Evolutionary conservation across 2,113 vertebrate genomes (phyloP), one percentile per base, ranked within the genome.

Genomic region (Tachuris rubrigastra): DNA sequence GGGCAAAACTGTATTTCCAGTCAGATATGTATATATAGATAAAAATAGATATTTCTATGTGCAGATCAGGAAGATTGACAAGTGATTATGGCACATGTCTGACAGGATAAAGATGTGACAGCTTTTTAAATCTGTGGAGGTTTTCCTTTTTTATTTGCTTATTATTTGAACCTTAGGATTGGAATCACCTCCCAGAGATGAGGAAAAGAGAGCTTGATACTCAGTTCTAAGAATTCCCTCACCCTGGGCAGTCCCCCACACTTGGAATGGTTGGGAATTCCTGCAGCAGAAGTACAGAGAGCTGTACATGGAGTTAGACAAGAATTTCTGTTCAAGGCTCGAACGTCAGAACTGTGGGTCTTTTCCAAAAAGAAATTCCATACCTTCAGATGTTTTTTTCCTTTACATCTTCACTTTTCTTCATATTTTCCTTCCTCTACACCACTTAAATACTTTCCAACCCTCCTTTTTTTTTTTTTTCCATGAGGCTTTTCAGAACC

Each of bases 191-290:
- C 22, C 6, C 42, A 75, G 27, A 63, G n/a, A 30, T 3, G 3
- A 72, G 10, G n/a, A 56, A 30, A 50, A 33, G 28, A 39, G 1
- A 12, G 6, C 41, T 69, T 62, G n/a, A 55, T 55, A 23, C 28
- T 33, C 49, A 37, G 0, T 33, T 78, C 24, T 28, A 42, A 67
- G 8, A 75, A 31, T 3, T 59, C 9, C 0, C 14, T n/a, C 0
- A 24, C 8, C 30, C 17, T 23, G 35, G 19, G 53, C 8, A 62
- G 25, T 17, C 16, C 37, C 37, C 21, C 19, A n/a, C 17, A 8
- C 52, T 39, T 62, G 7, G 22, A 63, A 53, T 5, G 12, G 15
- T 3, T 59, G 56, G 44, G 35, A 55, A 72, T 46, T 55, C 47
- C 33, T n/a, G 4, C 25, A 71, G 31, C 4, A 62, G 27, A 85